Evolutionary conservation across 2,888 invertebrate genomes (phyloP), one percentile per base, ranked within the genome.

Genomic region (Actias luna): DNA sequence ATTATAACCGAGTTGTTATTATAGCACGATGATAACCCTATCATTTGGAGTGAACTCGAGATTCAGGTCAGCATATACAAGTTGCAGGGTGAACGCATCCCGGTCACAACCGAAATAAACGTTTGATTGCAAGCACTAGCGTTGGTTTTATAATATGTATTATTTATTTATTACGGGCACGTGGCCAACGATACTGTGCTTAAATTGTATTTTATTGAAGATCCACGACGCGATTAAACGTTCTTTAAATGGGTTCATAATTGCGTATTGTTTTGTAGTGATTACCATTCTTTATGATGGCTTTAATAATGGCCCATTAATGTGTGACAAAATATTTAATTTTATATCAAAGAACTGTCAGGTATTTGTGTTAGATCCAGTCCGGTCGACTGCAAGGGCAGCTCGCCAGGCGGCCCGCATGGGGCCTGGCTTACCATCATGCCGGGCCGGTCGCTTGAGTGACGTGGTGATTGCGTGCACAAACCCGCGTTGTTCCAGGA

Each of bases 21-120:
- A 33, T 33, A 33, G 33, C 8, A 52, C 14, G 4, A 3, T 52
- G 52, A 52, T 52, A 52, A 52, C 52, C 52, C 52, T 52, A 52
- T 27, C 29, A 27, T 52, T 52, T 65, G 59, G 69, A 75, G 68
- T 77, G 80, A 83, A 81, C 82, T 75, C 76, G 80, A 79, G 77
- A 87, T 86, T 82, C 80, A 79, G 85, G 85, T 85, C 88, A 82
- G 68, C 75, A 77, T 80, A 76, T 76, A 73, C 71, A 69, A 69
- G 74, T 77, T 69, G 60, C 60, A 61, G 50, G 61, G 58, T 59
- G 52, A 63, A 61, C 36, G 58, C 58, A 65, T 62, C 52, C 60
- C 42, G 55, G 52, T 52, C 42, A 60, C 46, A 63, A 59, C 64
- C 58, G 46, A 64, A 64, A 61, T 64, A 61, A 64, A 64, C 61